Base-by-base conservation (phyloP, 1,140 invertebrate species). In the Hypsibius dujardini region DNA sequence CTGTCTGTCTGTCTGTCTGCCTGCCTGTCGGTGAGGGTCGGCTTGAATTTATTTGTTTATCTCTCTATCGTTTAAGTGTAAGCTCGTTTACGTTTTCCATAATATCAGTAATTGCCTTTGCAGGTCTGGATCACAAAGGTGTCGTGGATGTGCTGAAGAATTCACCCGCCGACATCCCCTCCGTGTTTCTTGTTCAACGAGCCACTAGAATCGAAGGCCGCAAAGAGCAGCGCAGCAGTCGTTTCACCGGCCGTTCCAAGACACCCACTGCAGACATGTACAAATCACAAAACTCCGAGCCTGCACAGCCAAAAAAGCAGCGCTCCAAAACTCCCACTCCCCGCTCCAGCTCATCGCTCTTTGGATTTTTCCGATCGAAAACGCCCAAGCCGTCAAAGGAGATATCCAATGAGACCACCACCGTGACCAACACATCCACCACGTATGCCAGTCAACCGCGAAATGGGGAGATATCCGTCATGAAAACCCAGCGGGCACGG, bases 111-210 rank as follows among this genome's bases (percentile, higher is more conserved):
- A 56, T 7, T 56, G 7, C n/a, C n/a, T n/a, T 56, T 56, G 50
- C 74, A n/a, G 76, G 89, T 74, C 87, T 94, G 81, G 86, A 87
- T 69, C 95, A 98, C 78, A 84, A 87, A 40, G 88, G 96, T 76
- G 93, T 98, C 2, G 95, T 98, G 1, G 90, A 95, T 80, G 87
- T 95, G 14, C 79, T 98, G 14, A 97, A 97, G 80, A 90, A 95
- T 72, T 96, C 94, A 81, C 87, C 89, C 0, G 85, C 88, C 70
- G 88, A 89, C 74, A 85, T 88, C 72, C 89, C 92, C 77, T 92
- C 92, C 0, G 84, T 85, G n/a, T 86, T 98, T 46, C 87, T 89
- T 70, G 89, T 98, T 50, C 88, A 90, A 76, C 82, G 90, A 75
- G 85, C 62, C 3, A 12, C 12, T 73, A 74, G 46, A 77, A 75